Evolutionary conservation across 2,113 vertebrate genomes (phyloP), one percentile per base, ranked within the genome.

Genomic region (Clarias batrachus): DNA sequence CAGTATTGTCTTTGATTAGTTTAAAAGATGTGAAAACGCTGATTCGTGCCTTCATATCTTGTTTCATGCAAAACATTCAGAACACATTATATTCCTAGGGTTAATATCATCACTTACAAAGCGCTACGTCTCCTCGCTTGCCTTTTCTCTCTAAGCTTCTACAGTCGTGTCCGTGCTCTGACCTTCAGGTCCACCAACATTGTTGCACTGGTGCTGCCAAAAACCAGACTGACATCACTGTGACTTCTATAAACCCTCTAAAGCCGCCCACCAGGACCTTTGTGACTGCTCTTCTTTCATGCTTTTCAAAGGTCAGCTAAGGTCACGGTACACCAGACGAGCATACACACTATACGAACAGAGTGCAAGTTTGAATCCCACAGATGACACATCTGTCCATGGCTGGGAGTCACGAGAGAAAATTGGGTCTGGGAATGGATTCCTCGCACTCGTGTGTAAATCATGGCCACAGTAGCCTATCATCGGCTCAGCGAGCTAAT

Each of bases 1-100:
- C 12, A 54, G 14, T 76, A n/a, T 54, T 77, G 48, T 77, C 74
- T 77, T 25, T 48, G 41, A 73, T 56, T 77, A 76, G 73, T 77
- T 77, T 56, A 25, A 54, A 76, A 52, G 41, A 76, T 52, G 19
- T 2, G 0, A 37, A 74, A 25, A 71, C 68, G 17, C 66, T 33
- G 66, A 14, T 70, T 70, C 27, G 33, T 70, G 66, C 30, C 70
- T 23, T 73, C 33, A 73, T 10, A 41, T 77, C 25, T 12, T 77
- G n/a, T 7, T 11, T 74, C 11, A 74, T n/a, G 27, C 74, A 54
- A 52, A 73, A 16, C 2, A 2, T 77, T 77, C 13, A 14, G 41
- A 2, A 21, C n/a, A 17, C 16, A 57, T 57, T 57, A 57, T 9
- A 79, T 27, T 57, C 27, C n/a, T 30, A 19, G n/a, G 30, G 30